Base-by-base conservation (phyloP, 2,797 vertebrate species). In the Geotrypetes seraphini region DNA sequence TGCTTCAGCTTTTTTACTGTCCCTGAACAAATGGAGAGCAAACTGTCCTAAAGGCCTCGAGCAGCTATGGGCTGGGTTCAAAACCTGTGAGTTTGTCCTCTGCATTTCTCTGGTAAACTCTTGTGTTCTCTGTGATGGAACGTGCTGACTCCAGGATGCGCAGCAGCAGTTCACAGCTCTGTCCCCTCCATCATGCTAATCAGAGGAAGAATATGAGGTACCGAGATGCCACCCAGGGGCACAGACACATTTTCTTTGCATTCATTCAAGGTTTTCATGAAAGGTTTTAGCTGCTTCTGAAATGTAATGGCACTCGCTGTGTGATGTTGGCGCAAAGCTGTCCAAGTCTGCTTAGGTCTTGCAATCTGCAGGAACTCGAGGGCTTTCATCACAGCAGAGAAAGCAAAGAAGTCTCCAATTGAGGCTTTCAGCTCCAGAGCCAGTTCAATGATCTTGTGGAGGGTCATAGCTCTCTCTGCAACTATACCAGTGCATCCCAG, bases 301-400 rank as follows among this genome's bases (percentile, higher is more conserved):
- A n/a, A n/a, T n/a, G 73, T n/a, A n/a, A n/a, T n/a, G n/a, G n/a
- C n/a, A n/a, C n/a, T n/a, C n/a, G n/a, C n/a, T n/a, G n/a, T n/a
- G 69, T 91, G 78, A 43, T 58, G 88, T 50, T 82, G 75, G 20
- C 87, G 73, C 42, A 93, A 58, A 1, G 75, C 69, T 37, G 74
- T 66, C 91, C 90, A 92, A 2, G 86, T 92, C 71, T 69, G 80
- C 50, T 92, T 83, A 53, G 95, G 63, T 11, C 87, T 74, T 7
- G 57, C 31, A 15, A 92, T 69, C 89, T 92, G 41, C 2, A 88
- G 87, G 71, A 90, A 57, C 48, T 87, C 88, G 57, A 93, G 73
- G 8, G 83, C 85, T 36, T 87, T 85, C 88, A 93, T 91, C 59
- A 93, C 75, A 0, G 88, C 88, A 1, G 89, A 91, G 68, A 93